phyloP scores from a whole-genome alignment of 1,140 invertebrate species.

The Anadara kagoshimensis region DNA sequence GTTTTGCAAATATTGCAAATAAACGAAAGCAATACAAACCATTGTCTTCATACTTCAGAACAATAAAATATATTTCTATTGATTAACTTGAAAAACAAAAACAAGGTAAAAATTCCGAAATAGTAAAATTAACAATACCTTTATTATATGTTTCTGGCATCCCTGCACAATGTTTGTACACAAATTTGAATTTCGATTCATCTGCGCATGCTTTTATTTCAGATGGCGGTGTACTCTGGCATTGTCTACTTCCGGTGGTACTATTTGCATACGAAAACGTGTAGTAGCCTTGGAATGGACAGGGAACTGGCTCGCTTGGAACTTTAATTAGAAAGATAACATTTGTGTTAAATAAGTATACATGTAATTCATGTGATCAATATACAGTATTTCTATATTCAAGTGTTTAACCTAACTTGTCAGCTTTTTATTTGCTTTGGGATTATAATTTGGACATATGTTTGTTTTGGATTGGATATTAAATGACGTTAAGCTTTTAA shows the following conservation, averaged over 20 bases:
- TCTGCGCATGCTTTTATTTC: conserved; percentile 65
- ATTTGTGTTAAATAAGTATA: background rate
- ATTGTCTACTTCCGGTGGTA: conserved; percentile 36
- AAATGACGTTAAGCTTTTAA: no score
- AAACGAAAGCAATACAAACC: no score
- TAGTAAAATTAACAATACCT: background rate
- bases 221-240: conserved; percentile 46
- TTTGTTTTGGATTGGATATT: no score
- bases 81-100: background rate
- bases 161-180: conserved; percentile 54
- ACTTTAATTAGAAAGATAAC: conserved; percentile 57
- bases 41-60: no score
- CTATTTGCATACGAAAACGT: conserved; percentile 60
- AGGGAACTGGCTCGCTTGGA: conserved; percentile 65
- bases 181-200: conserved; percentile 66
- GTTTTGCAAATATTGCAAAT: no score
- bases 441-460: no score
- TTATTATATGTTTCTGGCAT: conserved; percentile 47
- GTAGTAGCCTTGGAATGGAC: conserved; percentile 72
- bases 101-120: background rate
- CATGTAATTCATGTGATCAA: no score
- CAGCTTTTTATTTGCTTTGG: no score
- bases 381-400: no score
- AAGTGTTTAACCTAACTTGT: no score
- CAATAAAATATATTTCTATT: no score